Evolutionary conservation across 1,140 invertebrate genomes (phyloP), one percentile per base, ranked within the genome.

Genomic region (Scaptomyza graminum): DNA sequence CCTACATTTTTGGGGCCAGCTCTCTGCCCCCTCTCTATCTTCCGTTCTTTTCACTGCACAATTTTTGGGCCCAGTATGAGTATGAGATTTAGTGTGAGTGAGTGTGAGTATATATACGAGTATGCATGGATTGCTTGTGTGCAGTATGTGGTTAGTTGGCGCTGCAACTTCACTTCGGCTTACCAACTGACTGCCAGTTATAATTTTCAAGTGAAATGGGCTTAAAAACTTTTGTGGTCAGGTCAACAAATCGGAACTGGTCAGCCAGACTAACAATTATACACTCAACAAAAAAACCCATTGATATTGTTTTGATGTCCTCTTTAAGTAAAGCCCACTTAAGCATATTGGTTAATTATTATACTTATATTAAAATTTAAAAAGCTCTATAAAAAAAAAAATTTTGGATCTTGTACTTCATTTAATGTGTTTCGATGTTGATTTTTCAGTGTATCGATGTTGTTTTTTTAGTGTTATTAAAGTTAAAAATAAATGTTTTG

Each of bases 171-270:
- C 60, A 66, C 44, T 52, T 51, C 15, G 28, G 39, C 47, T 52
- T 59, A 55, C 39, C 61, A 50, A 68, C 47, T 25, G 51, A 69
- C 59, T 12, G 57, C 49, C 69, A 84, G 73, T 78, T 87, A 78
- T 87, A 88, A 85, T 85, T 87, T 83, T 87, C 70, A 79, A 82
- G 61, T 61, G 70, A 82, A 80, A 76, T 79, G 74, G 74, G 83
- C 70, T 82, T 82, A 72, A 68, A 79, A 87, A 85, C 78, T 87
- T 87, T 78, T 85, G 82, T 56, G 78, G 63, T 71, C 60, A 81
- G 82, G 62, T 87, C 66, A 78, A 82, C 82, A 72, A 74, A 78
- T 72, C 72, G 81, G 56, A 76, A 73, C 44, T 80, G 81, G 74
- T 51, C 64, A 76, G 12, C 39, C 31, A 18, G 16, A 12, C 16